Percentiles rank a stretch among this genome's conserved stretches.
Evolutionary conservation across 92 coral and sea anemone species (phyloP).

Genomic region (Virgularia gustaviana): DNA sequence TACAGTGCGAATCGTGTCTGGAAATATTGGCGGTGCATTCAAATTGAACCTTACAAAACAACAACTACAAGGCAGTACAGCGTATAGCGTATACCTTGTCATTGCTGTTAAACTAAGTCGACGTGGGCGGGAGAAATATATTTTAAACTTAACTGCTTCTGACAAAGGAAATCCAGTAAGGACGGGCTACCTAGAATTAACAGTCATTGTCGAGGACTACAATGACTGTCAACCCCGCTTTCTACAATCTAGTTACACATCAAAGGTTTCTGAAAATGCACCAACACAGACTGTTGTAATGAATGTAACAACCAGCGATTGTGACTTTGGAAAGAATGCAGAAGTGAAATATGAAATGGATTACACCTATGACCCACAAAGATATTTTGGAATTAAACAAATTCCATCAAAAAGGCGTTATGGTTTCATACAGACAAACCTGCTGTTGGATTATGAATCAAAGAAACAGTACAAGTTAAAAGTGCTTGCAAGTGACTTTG

Average conservation of each 20-base stretch:
- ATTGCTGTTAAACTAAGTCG: slow-evolving; percentile 71
- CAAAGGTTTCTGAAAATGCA: slow-evolving; percentile 55
- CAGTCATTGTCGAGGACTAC: slow-evolving; percentile 69
- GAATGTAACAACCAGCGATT: slow-evolving; percentile 76
- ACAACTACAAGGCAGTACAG: slow-evolving; percentile 21
- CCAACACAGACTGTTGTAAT: slow-evolving; percentile 46
- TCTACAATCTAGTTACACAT: slow-evolving; percentile 53
- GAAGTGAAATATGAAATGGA: slow-evolving; percentile 64
- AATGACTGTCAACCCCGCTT: slow-evolving; percentile 77
- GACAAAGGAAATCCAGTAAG: slow-evolving; percentile 78
- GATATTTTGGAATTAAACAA: slow-evolving; percentile 53
- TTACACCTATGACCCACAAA: slow-evolving; percentile 55
- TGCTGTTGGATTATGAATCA: slow-evolving; percentile 61
- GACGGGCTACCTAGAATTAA: slow-evolving; percentile 53
- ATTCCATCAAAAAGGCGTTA: slow-evolving; percentile 29
- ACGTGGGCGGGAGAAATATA: slow-evolving; percentile 56
- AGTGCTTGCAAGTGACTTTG: slow-evolving; percentile 70
- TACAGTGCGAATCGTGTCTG: slow-evolving; percentile 64
- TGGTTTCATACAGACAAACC: slow-evolving; percentile 60
- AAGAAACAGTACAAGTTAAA: slow-evolving; percentile 48
- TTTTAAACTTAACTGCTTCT: slow-evolving; percentile 78
- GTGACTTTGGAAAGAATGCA: slow-evolving; percentile 74
- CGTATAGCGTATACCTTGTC: slow-evolving; percentile 54
- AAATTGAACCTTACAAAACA: slow-evolving; percentile 39
- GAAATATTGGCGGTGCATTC: slow-evolving; percentile 66